These are phyloP conservation scores for Bradypodion pumilum DNA, from an alignment of 2,797 vertebrate genomes.

Conservation along the genomic window DNA sequence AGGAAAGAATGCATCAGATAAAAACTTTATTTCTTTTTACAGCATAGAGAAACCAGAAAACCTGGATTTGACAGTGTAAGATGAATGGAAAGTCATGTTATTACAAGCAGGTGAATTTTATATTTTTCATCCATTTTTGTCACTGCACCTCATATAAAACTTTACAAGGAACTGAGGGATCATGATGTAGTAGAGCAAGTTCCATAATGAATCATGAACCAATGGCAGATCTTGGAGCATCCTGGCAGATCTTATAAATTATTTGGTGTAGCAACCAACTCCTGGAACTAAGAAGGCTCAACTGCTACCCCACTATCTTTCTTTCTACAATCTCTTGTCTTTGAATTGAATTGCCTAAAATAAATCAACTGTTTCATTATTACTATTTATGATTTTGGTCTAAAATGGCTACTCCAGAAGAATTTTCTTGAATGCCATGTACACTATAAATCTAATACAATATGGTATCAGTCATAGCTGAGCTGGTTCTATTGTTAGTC, in stretches of 20 bases:
- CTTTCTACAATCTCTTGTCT: too few species aligned
- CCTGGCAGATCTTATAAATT: not conserved
- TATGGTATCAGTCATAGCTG: not conserved
- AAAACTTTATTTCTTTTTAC: not conserved
- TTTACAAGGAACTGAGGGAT: not conserved
- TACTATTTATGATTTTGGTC: not conserved
- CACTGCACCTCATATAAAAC: not conserved
- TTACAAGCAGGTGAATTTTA: not conserved
- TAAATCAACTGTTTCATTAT: not conserved
- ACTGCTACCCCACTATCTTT: not conserved
- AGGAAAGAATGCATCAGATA: not conserved
- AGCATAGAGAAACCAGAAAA: not conserved
- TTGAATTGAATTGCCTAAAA: not conserved
- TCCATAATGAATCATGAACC: not conserved
- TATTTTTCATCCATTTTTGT: rapidly evolving
- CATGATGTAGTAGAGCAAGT: not conserved
- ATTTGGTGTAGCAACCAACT: not conserved
- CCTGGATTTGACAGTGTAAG: not conserved
- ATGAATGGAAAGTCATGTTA: conserved; percentile 10
- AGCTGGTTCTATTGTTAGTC: not conserved
- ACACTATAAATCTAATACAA: not conserved
- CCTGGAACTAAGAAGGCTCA: not conserved
- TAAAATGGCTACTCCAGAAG: not conserved
- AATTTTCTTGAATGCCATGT: not conserved
- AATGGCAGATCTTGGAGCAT: not conserved